Evolutionary conservation across 1,140 invertebrate species (phyloP), one percentile per base, ranked within the genome.

Genomic region (Atta texana): DNA sequence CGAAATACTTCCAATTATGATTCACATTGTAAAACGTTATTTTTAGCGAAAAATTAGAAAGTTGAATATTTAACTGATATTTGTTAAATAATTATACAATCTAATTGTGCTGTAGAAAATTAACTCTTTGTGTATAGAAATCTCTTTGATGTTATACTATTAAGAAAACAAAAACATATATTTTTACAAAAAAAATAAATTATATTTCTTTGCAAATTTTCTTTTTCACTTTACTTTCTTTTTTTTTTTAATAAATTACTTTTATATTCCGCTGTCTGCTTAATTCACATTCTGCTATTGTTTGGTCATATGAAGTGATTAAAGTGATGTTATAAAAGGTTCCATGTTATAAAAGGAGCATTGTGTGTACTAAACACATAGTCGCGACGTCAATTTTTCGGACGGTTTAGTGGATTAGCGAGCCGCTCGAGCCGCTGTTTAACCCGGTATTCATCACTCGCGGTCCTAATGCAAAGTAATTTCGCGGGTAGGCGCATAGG

Each of bases 391-490:
- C 53, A 51, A 63, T 84, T 84, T 84, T 84, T 84, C 55, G 24
- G 18, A 8, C 39, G 59, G 80, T 84, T 84, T 75, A 28, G 55
- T 61, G 24, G 12, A 84, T 84, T 61, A 74, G 44, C 55, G 55
- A 0, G 31, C 24, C 24, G 18, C 28, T 31, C 39, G 69, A 14
- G 24, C 66, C 78, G 49, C 80, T 82, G 80, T 82, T 82, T 82
- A 82, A 82, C 80, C 69, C 55, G 39, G 69, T 84, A 84, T 84
- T 84, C 69, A 84, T 84, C 80, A 84, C 80, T 63, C 80, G 80
- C 18, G 55, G 64, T 80, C 72, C 85, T 90, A 89, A 86, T 90
- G 87, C 49, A 85, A 89, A 78, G 87, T 90, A 88, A 80, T 91
- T 88, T 88, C 69, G 59, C 59, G 87, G 84, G 80, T 90, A 90